Base-by-base conservation (phyloP, 2,113 vertebrate species). In the Halcyon malimbica region DNA sequence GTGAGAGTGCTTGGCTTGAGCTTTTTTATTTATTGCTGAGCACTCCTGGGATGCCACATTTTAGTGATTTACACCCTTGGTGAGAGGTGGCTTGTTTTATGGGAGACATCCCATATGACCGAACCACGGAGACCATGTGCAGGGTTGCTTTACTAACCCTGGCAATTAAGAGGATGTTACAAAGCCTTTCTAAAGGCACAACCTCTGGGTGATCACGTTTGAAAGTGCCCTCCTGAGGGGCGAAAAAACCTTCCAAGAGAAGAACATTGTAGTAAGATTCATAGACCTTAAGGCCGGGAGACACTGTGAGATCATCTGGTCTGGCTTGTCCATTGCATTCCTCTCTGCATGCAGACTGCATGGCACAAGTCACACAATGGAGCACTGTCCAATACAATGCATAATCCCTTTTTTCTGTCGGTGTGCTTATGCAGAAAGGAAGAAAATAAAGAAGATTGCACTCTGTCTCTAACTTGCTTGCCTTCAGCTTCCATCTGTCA, bases 11-110 rank as follows among this genome's bases (percentile, higher is more conserved):
- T 89, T 29, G 46, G 39, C 62, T 56, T 87, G 83, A 46, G 50
- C 87, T 89, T 69, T 60, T 17, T 51, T 63, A 28, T 91, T 96
- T 94, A 95, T 85, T 90, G 81, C 93, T 35, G 21, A 93, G 65
- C 70, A 53, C 77, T 84, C n/a, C 74, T 48, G 33, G 41, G 81
- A 65, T 76, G 82, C 37, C 70, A 83, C 54, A 3, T 80, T 65
- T 11, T 28, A 60, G 42, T 53, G 70, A 90, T 91, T 94, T 87
- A 94, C 25, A 60, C n/a, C 54, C 78, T 80, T 35, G 35, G 44
- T 73, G 87, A 92, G 69, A 69, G 77, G 44, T 5, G 1, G 67
- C 65, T 89, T 1, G 0, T 79, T 88, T 89, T 77, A 46, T 84
- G 57, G 37, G 78, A 73, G 78, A 41, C 16, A 51, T 50, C 70